A percentile compares a stretch with the other conserved stretches of the same genome.
These are phyloP conservation scores for Drosophila borborema DNA, from an alignment of 2,888 invertebrate genomes.

Conservation along the genomic window DNA sequence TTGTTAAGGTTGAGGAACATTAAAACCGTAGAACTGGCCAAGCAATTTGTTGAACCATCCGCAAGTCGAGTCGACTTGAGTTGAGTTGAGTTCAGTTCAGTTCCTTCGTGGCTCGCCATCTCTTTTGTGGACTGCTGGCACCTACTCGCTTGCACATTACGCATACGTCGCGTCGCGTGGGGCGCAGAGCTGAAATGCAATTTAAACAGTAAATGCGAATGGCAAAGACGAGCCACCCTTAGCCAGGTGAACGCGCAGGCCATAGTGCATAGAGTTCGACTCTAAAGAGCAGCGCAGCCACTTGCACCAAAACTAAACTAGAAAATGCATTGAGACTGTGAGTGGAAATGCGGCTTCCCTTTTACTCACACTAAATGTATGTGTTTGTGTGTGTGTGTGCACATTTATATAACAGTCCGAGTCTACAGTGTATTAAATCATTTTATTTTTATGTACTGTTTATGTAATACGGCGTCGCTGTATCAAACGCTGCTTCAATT, in stretches of 20 bases:
- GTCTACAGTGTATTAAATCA: constrained; percentile 12
- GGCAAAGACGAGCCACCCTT: constrained; percentile 28
- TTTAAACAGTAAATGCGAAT: constrained; percentile 50
- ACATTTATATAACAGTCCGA: constrained; percentile 8
- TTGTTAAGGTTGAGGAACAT: constrained; percentile 43
- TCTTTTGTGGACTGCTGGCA: constrained; percentile 5
- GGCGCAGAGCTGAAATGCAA: constrained; percentile 43
- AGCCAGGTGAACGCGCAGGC: constrained; percentile 3
- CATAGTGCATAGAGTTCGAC: background rate
- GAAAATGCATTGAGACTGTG: constrained; percentile 3
- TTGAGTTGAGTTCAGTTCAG: constrained; percentile 8
- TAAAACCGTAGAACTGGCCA: constrained; percentile 36
- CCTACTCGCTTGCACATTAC: constrained; percentile 51
- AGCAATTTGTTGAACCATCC: constrained; percentile 47
- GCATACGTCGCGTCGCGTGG: constrained; percentile 66
- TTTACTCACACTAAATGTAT: background rate
- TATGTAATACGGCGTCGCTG: constrained; percentile 2
- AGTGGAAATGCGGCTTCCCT: background rate
- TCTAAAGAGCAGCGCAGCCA: constrained; percentile 10
- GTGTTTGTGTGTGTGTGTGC: constrained; percentile 2
- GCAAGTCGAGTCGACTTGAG: constrained; percentile 23
- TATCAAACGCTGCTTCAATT: constrained; percentile 6
- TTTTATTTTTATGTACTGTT: constrained; percentile 9
- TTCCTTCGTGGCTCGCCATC: constrained; percentile 4
- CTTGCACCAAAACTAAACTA: constrained; percentile 10